Evolutionary conservation across 2,888 invertebrate species (phyloP), one percentile per base, ranked within the genome.

Genomic region (Heliconius erato): DNA sequence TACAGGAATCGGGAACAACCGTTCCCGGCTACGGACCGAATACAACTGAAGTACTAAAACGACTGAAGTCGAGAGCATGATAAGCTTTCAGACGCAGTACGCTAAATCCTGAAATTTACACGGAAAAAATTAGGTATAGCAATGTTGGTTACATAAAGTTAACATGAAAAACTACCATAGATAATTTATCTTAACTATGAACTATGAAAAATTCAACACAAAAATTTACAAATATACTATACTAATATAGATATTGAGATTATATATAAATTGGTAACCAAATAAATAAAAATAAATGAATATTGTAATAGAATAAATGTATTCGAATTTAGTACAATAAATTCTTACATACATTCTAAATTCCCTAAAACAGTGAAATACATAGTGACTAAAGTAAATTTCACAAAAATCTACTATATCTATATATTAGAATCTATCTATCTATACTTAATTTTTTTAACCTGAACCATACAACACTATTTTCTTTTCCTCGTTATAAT

Each of bases 31-130:
- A 88, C 88, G 90, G 88, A 87, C 87, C 90, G 92, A 91, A 91
- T 89, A 88, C 88, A 87, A 94, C 94, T 94, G 93, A 93, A 92
- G 69, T 32, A 72, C 80, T 77, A 74, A 81, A 78, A 79, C 68
- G 49, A 72, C 71, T 82, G 71, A 44, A 81, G 65, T n/a, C n/a
- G 32, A 68, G 67, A 71, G 72, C 54, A 74, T 81, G 83, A 79
- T 83, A 83, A 85, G 81, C 84, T 83, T 80, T 79, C 67, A 72
- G 59, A 74, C 44, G 74, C 65, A 67, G 35, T 79, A 72, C 65
- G 28, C 74, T 79, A 65, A 77, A 79, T 54, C n/a, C 79, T 28
- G 63, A 63, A 69, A 82, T 74, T 69, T 26, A n/a, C 12, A 26
- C 54, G 32, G 40, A 26, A 74, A 79, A 23, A 63, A n/a, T 12